A percentile compares a stretch with the other conserved stretches of the same genome.
These are phyloP conservation scores for Neogale vison DNA, from an alignment of 2,113 vertebrate genomes.

Conservation along the genomic window DNA sequence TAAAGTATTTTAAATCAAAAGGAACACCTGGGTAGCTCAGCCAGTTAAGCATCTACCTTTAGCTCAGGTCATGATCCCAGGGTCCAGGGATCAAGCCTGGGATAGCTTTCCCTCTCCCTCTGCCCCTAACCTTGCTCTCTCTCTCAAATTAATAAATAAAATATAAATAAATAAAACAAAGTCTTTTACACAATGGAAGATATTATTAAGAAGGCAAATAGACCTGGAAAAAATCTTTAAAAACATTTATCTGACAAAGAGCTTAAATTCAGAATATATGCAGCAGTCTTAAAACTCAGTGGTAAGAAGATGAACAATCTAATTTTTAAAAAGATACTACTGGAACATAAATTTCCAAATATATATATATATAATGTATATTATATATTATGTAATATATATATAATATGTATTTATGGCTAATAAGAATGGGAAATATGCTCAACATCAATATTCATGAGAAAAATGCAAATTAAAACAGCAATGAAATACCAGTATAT, in stretches of 20 bases:
- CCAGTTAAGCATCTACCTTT: not conserved
- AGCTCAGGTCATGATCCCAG: not conserved
- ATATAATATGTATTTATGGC: no score
- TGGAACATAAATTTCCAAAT: not conserved
- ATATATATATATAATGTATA: not conserved
- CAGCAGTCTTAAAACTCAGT: not conserved
- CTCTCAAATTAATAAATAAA: not conserved
- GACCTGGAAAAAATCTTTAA: not conserved
- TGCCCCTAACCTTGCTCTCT: not conserved
- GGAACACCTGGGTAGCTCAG: not conserved
- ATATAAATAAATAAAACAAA: not conserved
- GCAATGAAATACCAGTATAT: not conserved
- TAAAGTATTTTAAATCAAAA: not conserved
- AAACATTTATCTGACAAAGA: not conserved
- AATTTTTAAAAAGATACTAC: not conserved
- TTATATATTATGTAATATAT: rapidly evolving
- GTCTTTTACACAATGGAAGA: not conserved
- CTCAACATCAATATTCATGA: not conserved
- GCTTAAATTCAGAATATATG: not conserved
- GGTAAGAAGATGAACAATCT: not conserved
- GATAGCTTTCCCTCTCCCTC: not conserved
- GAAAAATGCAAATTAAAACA: not conserved
- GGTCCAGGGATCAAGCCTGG: not conserved
- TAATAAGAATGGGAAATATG: not conserved
- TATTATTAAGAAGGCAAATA: not conserved